These are phyloP conservation scores for Rallus crepitans DNA, from an alignment of 2,797 vertebrate species.

Conservation along the genomic window DNA sequence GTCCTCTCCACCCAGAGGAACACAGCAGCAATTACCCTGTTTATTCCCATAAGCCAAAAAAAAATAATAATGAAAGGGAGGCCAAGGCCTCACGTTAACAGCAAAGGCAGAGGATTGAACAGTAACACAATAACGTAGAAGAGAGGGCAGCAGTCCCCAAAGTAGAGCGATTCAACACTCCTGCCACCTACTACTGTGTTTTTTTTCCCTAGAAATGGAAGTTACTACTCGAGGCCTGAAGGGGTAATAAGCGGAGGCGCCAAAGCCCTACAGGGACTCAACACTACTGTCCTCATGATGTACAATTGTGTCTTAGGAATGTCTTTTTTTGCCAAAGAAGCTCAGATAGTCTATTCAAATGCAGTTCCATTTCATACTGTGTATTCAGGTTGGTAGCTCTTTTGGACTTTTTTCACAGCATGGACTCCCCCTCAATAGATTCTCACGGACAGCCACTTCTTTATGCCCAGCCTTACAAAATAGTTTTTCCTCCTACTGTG, in stretches of 20 bases:
- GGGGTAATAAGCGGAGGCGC: not conserved
- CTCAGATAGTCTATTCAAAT: constrained; percentile 18
- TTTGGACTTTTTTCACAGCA: constrained; percentile 45
- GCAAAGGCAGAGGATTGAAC: not conserved
- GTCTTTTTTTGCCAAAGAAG: constrained; percentile 14
- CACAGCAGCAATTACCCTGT: not conserved
- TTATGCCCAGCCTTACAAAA: not conserved
- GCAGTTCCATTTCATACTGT: not conserved
- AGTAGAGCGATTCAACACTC: not conserved
- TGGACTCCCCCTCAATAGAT: constrained; percentile 21
- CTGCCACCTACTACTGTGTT: not conserved
- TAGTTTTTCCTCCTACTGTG: not conserved
- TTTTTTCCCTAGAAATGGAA: not conserved
- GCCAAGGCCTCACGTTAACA: not conserved
- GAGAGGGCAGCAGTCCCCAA: not conserved
- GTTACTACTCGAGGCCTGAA: not conserved
- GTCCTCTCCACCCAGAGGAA: not conserved
- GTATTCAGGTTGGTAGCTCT: constrained; percentile 3
- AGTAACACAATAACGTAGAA: not conserved
- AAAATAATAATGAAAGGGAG: not conserved
- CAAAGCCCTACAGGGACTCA: not conserved
- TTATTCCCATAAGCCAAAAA: not conserved
- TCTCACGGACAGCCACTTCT: not conserved
- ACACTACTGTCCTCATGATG: not conserved
- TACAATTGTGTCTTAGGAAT: not conserved